These are phyloP conservation scores for Poeciliopsis turrubarensis DNA, from an alignment of 2,113 vertebrate species.

Conservation along the genomic window DNA sequence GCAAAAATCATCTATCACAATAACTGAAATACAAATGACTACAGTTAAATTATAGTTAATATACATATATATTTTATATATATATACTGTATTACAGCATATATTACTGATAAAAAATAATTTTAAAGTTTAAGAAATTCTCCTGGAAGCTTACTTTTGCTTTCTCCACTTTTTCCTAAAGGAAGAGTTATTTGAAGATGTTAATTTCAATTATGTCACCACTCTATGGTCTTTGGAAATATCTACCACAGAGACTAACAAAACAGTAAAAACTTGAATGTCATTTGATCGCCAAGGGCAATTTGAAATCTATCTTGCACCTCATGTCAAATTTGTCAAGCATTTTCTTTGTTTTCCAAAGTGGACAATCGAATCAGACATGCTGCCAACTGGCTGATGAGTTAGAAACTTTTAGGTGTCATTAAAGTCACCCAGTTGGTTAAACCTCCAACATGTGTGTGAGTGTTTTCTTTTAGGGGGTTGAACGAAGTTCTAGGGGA, in stretches of 20 bases:
- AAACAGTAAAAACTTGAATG: slow-evolving; percentile 10
- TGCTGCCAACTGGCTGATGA: slow-evolving; percentile 54
- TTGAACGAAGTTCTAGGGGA: slow-evolving; percentile 63
- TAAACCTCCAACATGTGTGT: slow-evolving; percentile 77
- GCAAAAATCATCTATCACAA: background rate
- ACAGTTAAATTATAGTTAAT: background rate
- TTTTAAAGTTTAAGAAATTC: background rate
- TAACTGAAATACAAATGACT: background rate
- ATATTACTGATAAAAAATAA: background rate
- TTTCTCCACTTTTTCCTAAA: background rate
- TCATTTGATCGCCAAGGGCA: slow-evolving; percentile 15
- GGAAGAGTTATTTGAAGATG: background rate
- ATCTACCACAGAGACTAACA: too few relatives aligned
- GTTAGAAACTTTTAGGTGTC: slow-evolving; percentile 59
- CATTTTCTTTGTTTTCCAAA: slow-evolving; percentile 20
- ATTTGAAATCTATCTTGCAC: slow-evolving; percentile 29
- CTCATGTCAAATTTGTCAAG: slow-evolving; percentile 27
- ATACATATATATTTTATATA: too few relatives aligned
- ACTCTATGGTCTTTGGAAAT: background rate
- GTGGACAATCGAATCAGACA: slow-evolving; percentile 58
- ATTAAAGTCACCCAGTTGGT: slow-evolving; percentile 77
- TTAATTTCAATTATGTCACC: background rate
- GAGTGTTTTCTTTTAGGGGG: slow-evolving; percentile 77
- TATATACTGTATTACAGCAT: background rate
- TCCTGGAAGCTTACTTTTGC: background rate